phyloP scores from a whole-genome alignment of 92 coral and sea anemone species.

The Zoanthus sansibaricus region DNA sequence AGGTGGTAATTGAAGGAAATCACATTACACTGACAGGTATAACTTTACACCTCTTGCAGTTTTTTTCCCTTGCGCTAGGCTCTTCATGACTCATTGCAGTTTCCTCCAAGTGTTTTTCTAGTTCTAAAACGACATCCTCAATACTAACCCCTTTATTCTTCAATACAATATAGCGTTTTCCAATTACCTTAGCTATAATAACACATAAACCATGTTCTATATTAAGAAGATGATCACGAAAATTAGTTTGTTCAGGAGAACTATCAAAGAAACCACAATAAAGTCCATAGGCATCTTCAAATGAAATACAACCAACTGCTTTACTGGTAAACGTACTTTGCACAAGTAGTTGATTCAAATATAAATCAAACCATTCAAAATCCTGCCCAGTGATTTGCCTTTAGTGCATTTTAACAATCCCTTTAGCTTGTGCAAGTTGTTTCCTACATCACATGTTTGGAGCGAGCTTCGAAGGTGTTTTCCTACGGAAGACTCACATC shows the following conservation, averaged over 20 bases:
- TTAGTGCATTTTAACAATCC: slow-evolving; percentile 53
- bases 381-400: slow-evolving; percentile 47
- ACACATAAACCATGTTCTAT: slow-evolving; percentile 72
- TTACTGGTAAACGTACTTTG: slow-evolving; percentile 39
- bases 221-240: slow-evolving; percentile 71
- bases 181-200: slow-evolving; percentile 54
- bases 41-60: no score
- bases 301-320: slow-evolving; percentile 62
- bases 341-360: slow-evolving; percentile 64
- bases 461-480: slow-evolving; percentile 65
- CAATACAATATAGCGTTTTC: slow-evolving; percentile 70
- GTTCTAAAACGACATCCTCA: slow-evolving; percentile 59
- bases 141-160: slow-evolving; percentile 66
- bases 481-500: slow-evolving; percentile 22
- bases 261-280: slow-evolving; percentile 72
- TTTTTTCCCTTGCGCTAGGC: no score
- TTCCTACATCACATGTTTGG: slow-evolving; percentile 63
- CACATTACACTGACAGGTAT: no score
- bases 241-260: slow-evolving; percentile 57
- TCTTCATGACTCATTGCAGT: slow-evolving; percentile 19
- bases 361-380: slow-evolving; percentile 50
- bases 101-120: slow-evolving; percentile 60
- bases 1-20: no score
- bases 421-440: slow-evolving; percentile 61
- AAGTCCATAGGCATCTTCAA: slow-evolving; percentile 66